Evolutionary conservation across 2,888 invertebrate genomes (phyloP).

Genomic region (Chrysomela aeneicollis): DNA sequence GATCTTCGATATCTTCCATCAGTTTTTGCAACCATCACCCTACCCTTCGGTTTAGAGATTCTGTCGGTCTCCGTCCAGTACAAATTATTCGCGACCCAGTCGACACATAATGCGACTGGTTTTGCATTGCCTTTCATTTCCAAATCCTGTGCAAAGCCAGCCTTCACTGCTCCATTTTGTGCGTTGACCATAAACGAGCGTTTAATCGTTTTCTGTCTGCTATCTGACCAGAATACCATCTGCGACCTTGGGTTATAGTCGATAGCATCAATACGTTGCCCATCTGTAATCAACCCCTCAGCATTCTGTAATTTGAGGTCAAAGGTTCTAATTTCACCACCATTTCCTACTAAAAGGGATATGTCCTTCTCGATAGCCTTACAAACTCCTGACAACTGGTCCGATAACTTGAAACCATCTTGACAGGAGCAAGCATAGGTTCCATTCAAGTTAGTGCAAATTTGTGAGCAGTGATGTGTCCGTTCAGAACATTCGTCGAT

Average conservation of each 20-base stretch:
- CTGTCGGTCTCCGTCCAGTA: conserved; percentile 92
- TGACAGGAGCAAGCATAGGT: conserved; percentile 87
- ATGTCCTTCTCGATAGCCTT: conserved; percentile 73
- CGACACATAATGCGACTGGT: conserved; percentile 89
- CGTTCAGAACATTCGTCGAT: conserved; percentile 88
- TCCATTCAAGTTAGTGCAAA: conserved; percentile 92
- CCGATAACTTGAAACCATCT: conserved; percentile 80
- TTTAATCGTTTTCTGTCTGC: conserved; percentile 88
- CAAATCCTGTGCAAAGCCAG: conserved; percentile 86
- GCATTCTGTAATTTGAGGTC: conserved; percentile 72
- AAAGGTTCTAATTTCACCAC: conserved; percentile 84
- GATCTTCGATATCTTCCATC: conserved; percentile 90
- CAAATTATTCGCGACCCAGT: conserved; percentile 92
- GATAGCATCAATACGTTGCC: conserved; percentile 89
- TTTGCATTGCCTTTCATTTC: conserved; percentile 83
- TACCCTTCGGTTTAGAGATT: conserved; percentile 76
- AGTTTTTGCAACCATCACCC: conserved; percentile 86
- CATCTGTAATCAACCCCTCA: conserved; percentile 79
- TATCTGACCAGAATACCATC: conserved; percentile 96
- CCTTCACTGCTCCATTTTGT: conserved; percentile 77
- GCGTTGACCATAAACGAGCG: conserved; percentile 90
- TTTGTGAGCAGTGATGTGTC: conserved; percentile 90
- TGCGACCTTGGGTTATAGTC: conserved; percentile 87
- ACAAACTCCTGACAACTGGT: conserved; percentile 84
- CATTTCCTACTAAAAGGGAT: conserved; percentile 79